Base-by-base conservation (phyloP, 2,797 vertebrate genomes). In the Bucorvus abyssinicus region DNA sequence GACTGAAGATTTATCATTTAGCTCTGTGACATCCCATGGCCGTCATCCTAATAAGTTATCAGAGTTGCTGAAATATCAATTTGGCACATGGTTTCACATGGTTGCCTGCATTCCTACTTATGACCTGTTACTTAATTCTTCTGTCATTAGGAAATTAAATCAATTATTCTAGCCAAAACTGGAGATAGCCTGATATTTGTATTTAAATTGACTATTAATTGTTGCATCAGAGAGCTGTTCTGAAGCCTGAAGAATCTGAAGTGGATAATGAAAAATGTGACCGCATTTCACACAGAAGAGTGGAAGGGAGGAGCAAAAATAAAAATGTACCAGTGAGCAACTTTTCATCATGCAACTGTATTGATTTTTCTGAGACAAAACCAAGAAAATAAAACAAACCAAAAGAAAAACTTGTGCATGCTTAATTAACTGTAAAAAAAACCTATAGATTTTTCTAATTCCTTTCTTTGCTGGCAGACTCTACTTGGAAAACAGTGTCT, bases 11-110 rank as follows among this genome's bases (percentile, higher is more conserved):
- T 96, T 97, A 91, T 96, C 75, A 84, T 59, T 77, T 83, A 56
- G 30, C 42, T 65, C 74, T 18, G 56, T n/a, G 69, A 95, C 95
- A 91, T 87, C 80, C 91, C 61, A 55, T 84, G 83, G 97, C 94
- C 80, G 2, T 67, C 76, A 87, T 95, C 84, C 84, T 98, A 98
- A 98, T 97, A 97, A 97, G 94, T 95, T 98, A 98, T 97, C 97
- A 97, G 97, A 98, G 98, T 98, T 98, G 98, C 97, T 98, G 96
- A 98, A 98, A 98, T 98, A 98, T 98, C 98, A 98, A 98, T 98
- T 99, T 99, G 98, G 98, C 98, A 98, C 98, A 98, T 98, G 98
- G 98, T 97, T 99, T 98, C 98, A 98, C 98, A 97, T 97, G 97
- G 98, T 97, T 98, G 98, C 98, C 97, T 95, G 78, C 89, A 87